Percentiles rank a stretch among this genome's conserved stretches.
These are phyloP conservation scores for Heliconius charithonia DNA, from an alignment of 2,888 invertebrate genomes.

Conservation along the genomic window DNA sequence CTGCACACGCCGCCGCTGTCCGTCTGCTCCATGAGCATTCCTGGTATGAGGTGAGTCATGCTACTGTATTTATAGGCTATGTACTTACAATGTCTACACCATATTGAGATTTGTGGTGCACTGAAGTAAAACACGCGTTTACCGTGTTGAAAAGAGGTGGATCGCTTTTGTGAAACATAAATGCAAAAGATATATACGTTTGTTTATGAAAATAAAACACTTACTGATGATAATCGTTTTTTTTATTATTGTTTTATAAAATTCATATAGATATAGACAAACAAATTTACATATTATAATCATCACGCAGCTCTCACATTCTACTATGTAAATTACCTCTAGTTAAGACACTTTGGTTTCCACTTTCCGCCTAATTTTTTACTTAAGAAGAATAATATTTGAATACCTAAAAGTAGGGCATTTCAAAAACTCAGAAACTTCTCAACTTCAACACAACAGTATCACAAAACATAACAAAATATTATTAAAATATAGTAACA, in stretches of 20 bases:
- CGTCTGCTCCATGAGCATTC: constrained; percentile 70
- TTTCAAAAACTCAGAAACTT: background rate
- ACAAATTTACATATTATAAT: background rate
- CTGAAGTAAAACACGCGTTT: constrained; percentile 21
- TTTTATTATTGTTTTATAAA: background rate
- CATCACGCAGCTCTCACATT: too few relatives aligned
- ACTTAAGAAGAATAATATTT: too few relatives aligned
- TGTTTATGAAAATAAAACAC: too few relatives aligned
- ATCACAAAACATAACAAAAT: background rate
- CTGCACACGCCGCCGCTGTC: constrained; percentile 65
- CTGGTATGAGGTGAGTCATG: constrained; percentile 80
- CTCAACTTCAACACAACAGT: background rate
- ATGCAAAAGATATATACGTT: background rate
- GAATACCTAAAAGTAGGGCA: background rate
- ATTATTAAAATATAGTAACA: background rate
- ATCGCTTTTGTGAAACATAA: background rate
- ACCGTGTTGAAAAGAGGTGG: constrained; percentile 10
- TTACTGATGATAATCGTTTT: background rate
- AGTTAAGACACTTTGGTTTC: background rate
- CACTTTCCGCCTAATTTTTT: background rate
- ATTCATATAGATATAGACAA: background rate
- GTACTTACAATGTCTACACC: constrained; percentile 46
- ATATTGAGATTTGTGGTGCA: constrained; percentile 35
- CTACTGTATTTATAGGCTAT: constrained; percentile 56
- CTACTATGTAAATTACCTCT: background rate